A percentile compares a stretch with the other conserved stretches of the same genome.
phyloP scores from a whole-genome alignment of 2,888 invertebrate genomes.

The Chymomyza fuscimana region DNA sequence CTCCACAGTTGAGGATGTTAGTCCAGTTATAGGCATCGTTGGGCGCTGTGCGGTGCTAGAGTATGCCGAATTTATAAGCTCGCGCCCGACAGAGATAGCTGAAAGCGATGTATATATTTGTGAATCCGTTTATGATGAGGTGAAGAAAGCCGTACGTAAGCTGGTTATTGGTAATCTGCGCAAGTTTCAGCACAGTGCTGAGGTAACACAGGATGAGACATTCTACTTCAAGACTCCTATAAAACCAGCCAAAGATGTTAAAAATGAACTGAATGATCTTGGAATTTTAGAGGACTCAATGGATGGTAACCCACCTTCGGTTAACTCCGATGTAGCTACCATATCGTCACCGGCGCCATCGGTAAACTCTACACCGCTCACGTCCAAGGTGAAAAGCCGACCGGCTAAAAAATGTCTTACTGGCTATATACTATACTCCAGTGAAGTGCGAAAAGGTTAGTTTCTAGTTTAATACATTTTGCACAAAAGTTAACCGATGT shows the following conservation, averaged over 20 bases:
- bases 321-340: conserved; percentile 89
- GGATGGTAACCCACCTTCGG: conserved; percentile 89
- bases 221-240: conserved; percentile 87
- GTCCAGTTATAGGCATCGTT: conserved; percentile 93
- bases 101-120: conserved; percentile 96
- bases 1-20: conserved; percentile 94
- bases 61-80: conserved; percentile 92
- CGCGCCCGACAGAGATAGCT: conserved; percentile 95
- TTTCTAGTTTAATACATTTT: not conserved
- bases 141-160: conserved; percentile 86
- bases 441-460: conserved; percentile 91
- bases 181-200: conserved; percentile 89
- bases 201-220: conserved; percentile 95
- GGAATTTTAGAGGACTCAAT: conserved; percentile 88
- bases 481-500: not conserved
- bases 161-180: conserved; percentile 86
- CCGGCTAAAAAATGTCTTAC: conserved; percentile 94
- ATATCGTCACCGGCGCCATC: conserved; percentile 81
- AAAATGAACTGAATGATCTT: conserved; percentile 70
- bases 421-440: conserved; percentile 98
- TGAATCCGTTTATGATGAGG: conserved; percentile 94
- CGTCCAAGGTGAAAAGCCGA: conserved; percentile 80
- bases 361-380: conserved; percentile 79
- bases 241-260: conserved; percentile 81
- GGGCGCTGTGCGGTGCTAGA: conserved; percentile 95